A percentile compares a stretch with the other conserved stretches of the same genome.
Evolutionary conservation across 1,140 invertebrate genomes (phyloP).

Genomic region (Calephelis nemesis): DNA sequence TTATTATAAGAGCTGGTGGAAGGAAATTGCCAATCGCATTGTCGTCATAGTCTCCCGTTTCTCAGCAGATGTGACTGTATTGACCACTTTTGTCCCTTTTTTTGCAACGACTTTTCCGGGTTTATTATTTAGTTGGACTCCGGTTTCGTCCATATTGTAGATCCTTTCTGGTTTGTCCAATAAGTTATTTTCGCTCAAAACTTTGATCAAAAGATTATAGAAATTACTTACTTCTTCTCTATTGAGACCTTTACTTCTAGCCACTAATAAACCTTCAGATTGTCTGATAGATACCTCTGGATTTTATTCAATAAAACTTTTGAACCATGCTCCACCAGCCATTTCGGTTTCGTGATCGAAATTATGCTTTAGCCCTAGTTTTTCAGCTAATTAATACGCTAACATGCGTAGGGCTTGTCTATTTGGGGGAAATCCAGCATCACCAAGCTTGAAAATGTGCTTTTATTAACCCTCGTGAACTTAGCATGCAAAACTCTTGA

Average conservation of each 20-base stretch:
- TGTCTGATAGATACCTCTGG: conserved; percentile 25
- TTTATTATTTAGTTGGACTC: conserved; percentile 62
- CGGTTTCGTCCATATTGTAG: conserved; percentile 60
- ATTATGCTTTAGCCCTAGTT: conserved; percentile 30
- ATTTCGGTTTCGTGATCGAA: conserved; percentile 33
- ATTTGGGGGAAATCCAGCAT: conserved; percentile 34
- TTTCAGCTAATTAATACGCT: conserved; percentile 23
- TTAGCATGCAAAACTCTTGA: no score
- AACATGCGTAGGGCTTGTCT: conserved; percentile 28
- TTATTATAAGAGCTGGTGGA: conserved; percentile 42
- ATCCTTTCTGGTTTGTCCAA: conserved; percentile 48
- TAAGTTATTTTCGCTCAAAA: conserved; percentile 40
- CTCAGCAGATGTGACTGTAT: conserved; percentile 50
- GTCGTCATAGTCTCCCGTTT: conserved; percentile 54
- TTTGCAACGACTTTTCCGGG: conserved; percentile 56
- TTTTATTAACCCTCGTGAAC: no score
- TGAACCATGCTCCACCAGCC: conserved; percentile 34
- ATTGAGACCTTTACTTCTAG: conserved; percentile 31
- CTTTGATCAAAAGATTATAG: conserved; percentile 23
- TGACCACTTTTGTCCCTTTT: conserved; percentile 59
- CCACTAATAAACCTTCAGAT: conserved; percentile 33
- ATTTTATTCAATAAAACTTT: conserved; percentile 37
- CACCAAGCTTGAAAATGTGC: conserved; percentile 29
- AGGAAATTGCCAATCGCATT: conserved; percentile 47
- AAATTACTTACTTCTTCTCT: conserved; percentile 26